Conservation (phyloP, 2,797 vertebrate species). For the Sciurus vulgaris region DNA sequence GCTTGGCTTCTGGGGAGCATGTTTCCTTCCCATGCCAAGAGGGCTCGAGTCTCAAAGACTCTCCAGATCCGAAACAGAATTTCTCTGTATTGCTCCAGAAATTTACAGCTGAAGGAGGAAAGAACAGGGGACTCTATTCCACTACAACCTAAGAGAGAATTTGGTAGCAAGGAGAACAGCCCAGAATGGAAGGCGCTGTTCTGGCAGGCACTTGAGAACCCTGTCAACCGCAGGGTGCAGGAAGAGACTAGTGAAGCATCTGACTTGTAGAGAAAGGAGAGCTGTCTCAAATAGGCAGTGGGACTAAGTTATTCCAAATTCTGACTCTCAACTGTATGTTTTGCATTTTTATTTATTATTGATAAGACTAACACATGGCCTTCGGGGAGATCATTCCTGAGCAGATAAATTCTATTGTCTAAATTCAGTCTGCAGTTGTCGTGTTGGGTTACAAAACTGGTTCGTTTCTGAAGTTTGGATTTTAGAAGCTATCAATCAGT, state of each 20-base stretch:
- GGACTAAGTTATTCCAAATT: not conserved
- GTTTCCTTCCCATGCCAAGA: not conserved
- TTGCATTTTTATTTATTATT: conserved; percentile 10
- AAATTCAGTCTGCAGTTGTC: not conserved
- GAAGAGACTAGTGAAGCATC: not conserved
- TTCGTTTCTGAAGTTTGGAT: conserved; percentile 39
- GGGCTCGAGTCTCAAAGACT: not conserved
- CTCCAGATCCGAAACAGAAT: not conserved
- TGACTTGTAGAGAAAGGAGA: not conserved
- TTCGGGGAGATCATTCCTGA: not conserved
- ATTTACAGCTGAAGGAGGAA: not conserved
- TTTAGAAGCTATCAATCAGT: conserved; percentile 72
- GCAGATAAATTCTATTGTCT: not conserved
- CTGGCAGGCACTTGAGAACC: not conserved
- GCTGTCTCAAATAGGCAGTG: not conserved
- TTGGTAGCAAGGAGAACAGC: not conserved
- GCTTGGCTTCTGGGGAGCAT: too few relatives aligned
- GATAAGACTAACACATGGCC: not conserved
- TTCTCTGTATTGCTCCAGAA: not conserved
- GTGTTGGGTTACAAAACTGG: conserved; percentile 10
- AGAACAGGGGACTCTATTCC: not conserved
- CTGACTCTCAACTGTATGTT: not conserved
- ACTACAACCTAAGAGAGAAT: not conserved
- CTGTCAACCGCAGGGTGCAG: not conserved
- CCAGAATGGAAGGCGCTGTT: not conserved